phyloP scores from a whole-genome alignment of 2,797 vertebrate species.

The Brotula barbata region DNA sequence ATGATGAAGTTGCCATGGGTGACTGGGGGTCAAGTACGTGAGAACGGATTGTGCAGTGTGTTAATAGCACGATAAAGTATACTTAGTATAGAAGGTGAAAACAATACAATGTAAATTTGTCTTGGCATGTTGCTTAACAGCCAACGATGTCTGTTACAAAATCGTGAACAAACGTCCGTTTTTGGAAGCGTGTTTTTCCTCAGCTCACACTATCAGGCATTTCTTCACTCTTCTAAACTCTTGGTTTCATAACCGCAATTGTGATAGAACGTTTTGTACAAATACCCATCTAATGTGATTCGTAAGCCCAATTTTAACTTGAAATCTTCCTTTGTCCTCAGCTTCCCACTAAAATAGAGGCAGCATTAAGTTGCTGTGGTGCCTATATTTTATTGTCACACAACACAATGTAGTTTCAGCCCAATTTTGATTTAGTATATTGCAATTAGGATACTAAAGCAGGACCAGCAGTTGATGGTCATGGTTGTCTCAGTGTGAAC shows the following conservation, averaged over 20 bases:
- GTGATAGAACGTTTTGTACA: conserved; percentile 8
- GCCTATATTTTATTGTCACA: too few species aligned
- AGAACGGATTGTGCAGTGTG: conserved; percentile 37
- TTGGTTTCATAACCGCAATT: conserved; percentile 27
- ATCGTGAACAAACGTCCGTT: not conserved
- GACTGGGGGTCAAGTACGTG: conserved; percentile 19
- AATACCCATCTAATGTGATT: not conserved
- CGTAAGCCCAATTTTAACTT: conserved; percentile 1
- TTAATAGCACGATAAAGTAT: not conserved
- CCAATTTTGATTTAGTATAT: too few species aligned
- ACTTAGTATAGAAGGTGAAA: not conserved
- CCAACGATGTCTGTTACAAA: not conserved
- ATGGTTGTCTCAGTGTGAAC: too few species aligned
- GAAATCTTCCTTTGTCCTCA: not conserved
- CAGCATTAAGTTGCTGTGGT: too few species aligned
- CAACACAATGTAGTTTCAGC: too few species aligned
- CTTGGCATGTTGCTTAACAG: not conserved
- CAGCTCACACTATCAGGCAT: not conserved
- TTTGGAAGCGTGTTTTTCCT: not conserved
- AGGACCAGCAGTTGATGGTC: too few species aligned
- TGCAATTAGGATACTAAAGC: too few species aligned
- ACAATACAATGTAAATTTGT: not conserved
- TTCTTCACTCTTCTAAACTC: not conserved
- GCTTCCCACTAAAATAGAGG: too few species aligned
- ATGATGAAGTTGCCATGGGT: conserved; percentile 29